Base-by-base conservation (phyloP, 35 echinoderm and acorn worm species). In the Amphiura filiformis region DNA sequence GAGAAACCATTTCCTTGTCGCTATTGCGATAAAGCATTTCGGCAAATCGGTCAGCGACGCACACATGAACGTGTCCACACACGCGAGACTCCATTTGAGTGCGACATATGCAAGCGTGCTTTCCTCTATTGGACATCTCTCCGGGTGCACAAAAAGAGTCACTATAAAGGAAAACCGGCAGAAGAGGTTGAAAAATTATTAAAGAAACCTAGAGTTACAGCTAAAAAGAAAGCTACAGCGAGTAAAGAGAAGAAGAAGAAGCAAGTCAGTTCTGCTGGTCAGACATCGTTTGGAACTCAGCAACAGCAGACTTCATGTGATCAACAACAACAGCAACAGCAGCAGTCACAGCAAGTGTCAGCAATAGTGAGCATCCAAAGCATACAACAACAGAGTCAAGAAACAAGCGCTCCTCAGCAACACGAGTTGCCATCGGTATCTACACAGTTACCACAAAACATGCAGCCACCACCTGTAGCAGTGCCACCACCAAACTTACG, bases 1-100 rank as follows among this genome's bases (percentile, higher is more conserved):
- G 90, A 86, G 39, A 92, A 92, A 34, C 83, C 78, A 7, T 92
- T 80, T 65, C 39, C 30, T 0, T 92, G 90, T 41, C 30, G 36
- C 0, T 70, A 57, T 34, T 92, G 90, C 31, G 47, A 28, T 12
- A 92, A 92, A 33, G 15, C 52, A 17, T 92, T 87, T 34, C n/a
- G 65, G 0, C 76, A 92, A 18, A 39, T 35, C 22, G 39, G 42
- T 31, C 56, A 52, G 30, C 76, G 80, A 36, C 77, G 57, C 2
- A 65, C 39, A 1, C 90, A 92, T 23, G 77, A 34, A 33, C 78
- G 91, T 11, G 65, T 88, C 40, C 91, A 93, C 34, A 77, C 86
- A 30, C 57, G 80, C 34, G 70, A 84, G 36, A 77, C 34, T 15
- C 91, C 91, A 18, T 93, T 76, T 76, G 35, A 40, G 11, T 92